Evolutionary conservation across 2,888 invertebrate genomes (phyloP).

Genomic region (Macrophya annulata): DNA sequence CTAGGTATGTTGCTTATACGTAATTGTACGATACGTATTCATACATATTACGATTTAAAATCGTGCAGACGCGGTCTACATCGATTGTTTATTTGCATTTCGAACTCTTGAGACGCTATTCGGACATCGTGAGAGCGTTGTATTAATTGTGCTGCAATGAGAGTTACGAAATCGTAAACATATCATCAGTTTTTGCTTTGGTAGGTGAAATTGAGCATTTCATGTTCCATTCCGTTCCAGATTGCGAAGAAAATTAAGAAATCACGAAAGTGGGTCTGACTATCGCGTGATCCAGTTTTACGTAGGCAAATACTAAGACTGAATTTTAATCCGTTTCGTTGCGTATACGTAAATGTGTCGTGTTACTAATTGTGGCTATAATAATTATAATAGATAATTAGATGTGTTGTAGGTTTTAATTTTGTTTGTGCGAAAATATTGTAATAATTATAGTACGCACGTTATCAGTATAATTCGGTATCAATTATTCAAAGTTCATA

Average conservation of each 20-base stretch:
- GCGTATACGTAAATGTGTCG: conserved; percentile 22
- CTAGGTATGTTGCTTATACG: background rate
- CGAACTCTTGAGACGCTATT: background rate
- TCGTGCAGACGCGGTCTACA: background rate
- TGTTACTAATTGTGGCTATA: background rate
- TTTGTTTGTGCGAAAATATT: background rate
- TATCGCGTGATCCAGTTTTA: background rate
- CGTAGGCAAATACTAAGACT: conserved; percentile 34
- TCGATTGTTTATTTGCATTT: background rate
- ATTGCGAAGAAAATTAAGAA: background rate
- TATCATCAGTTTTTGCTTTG: background rate
- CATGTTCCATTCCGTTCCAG: background rate
- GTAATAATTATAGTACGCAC: background rate
- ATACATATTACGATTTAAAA: background rate
- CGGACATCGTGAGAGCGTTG: background rate
- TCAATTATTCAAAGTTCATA: background rate
- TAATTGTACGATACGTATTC: conserved; percentile 1
- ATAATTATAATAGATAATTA: background rate
- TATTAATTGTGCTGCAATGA: background rate
- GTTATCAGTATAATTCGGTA: background rate
- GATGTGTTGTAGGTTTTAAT: conserved; percentile 11
- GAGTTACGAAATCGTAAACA: conserved; percentile 2
- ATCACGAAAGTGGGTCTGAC: background rate
- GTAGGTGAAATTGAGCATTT: conserved; percentile 7
- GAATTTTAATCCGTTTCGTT: conserved; percentile 48